Base-by-base conservation (phyloP, 2,797 vertebrate genomes). In the Schizopygopsis pylzovi region DNA sequence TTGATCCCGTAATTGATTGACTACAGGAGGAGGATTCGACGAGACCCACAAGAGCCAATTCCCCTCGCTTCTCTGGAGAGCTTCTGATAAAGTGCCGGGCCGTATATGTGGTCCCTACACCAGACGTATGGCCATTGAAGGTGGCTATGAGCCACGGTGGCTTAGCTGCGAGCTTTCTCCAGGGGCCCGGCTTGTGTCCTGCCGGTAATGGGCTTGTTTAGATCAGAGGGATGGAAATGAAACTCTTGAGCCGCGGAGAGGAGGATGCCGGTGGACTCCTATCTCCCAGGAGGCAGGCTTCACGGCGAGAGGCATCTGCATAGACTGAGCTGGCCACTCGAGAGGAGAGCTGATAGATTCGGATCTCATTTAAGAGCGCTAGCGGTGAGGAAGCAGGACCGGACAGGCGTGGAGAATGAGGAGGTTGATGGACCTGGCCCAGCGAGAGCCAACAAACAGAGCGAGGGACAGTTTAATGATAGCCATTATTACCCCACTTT, bases 1-100 rank as follows among this genome's bases (percentile, higher is more conserved):
- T 96, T 96, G 94, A 96, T 96, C 94, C 94, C 85, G 88, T 95
- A 96, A 96, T 95, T 95, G 94, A 96, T 96, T 96, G 93, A 95
- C 94, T 94, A 93, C 94, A 95, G 95, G 94, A 94, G 93, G 90
- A 90, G 90, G 94, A 94, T 94, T 95, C 92, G 95, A 95, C 94
- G 93, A 92, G 94, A 90, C 91, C 94, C 92, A 92, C 91, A 92
- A 94, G 93, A 95, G 92, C 94, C 92, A 90, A 94, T 95, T 96
- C 93, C 93, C 85, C 93, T 94, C 92, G 91, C 93, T 92, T 92
- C 91, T 94, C 94, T 94, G 94, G 92, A 93, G 91, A 89, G 93
- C 90, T 94, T 95, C 92, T 93, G 94, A 95, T 96, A 95, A 95
- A 95, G 92, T 89, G 91, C 86, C 83, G 92, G 87, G 90, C 91